These are phyloP conservation scores for Hylaea fasciaria DNA, from an alignment of 2,888 invertebrate species.

Conservation along the genomic window DNA sequence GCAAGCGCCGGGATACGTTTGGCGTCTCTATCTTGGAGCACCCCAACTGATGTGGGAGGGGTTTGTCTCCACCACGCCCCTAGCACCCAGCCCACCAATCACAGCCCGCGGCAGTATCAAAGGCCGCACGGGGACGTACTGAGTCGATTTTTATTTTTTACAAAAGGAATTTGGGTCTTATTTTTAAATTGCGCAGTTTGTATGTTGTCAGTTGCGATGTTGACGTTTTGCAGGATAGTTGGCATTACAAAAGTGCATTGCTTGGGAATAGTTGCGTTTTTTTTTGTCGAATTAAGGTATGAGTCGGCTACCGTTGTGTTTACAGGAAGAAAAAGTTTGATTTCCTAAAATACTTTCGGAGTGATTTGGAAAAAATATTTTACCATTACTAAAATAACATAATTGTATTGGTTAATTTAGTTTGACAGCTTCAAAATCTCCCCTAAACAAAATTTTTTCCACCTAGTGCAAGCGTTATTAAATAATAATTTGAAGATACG, in stretches of 20 bases:
- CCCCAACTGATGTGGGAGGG: constrained; percentile 76
- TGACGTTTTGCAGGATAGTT: constrained; percentile 64
- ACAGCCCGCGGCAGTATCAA: constrained; percentile 62
- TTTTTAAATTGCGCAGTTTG: constrained; percentile 63
- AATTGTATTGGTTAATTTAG: neutral
- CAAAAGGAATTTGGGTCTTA: constrained; percentile 69
- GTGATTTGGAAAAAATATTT: neutral
- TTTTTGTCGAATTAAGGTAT: constrained; percentile 32
- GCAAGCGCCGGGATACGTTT: constrained; percentile 81
- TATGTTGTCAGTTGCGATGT: constrained; percentile 69
- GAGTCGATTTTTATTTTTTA: constrained; percentile 75
- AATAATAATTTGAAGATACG: no score
- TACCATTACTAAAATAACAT: neutral
- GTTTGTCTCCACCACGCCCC: constrained; percentile 67
- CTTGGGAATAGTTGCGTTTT: constrained; percentile 49
- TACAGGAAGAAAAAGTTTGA: constrained; percentile 12
- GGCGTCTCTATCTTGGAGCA: constrained; percentile 65
- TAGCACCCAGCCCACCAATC: constrained; percentile 63
- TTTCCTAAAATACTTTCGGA: constrained; percentile 1
- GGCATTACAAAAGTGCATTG: constrained; percentile 56
- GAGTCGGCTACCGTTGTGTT: constrained; percentile 32
- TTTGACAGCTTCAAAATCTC: neutral
- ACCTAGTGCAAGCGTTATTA: no score
- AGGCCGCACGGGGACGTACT: constrained; percentile 80
- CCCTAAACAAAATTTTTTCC: no score